Base-by-base conservation (phyloP, 2,797 vertebrate species). In the Eulemur mongoz region DNA sequence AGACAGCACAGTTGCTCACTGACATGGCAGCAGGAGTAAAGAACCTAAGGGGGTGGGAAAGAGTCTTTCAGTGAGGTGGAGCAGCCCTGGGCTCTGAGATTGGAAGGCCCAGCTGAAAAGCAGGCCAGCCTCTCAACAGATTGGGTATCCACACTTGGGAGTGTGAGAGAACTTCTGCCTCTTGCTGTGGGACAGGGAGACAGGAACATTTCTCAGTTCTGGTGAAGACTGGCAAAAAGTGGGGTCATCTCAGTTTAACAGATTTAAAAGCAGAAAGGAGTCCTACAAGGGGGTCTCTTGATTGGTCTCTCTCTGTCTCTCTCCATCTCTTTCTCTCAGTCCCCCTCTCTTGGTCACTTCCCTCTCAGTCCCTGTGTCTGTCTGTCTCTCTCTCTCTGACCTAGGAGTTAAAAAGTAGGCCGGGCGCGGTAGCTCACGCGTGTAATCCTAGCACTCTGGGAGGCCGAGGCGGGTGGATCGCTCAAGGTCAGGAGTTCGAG, bases 11-110 rank as follows among this genome's bases (percentile, higher is more conserved):
- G 92, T 70, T 15, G 93, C 0, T 32, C 97, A 59, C 91, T 98
- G 69, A 97, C 96, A 5, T 97, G 98, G 72, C 99, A 98, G 95
- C 97, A 98, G 93, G 98, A 96, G 0, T 98, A 99, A 32, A 99
- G 97, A 61, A 99, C 96, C 99, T 99, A 84, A 0, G 14, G 35
- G n/a, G 30, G 35, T 18, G 12, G 8, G 27, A 72, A 83, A 32
- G 69, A 48, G 48, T 32, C 70, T 50, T 15, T 83, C 30, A 80
- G 67, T 38, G 35, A 92, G 23, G n/a, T 35, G 25, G 48, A 52
- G 43, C 4, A n/a, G 43, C 43, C 61, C 25, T 61, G 45, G 30
- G 76, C 3, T 63, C 91, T 84, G 83, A 13, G 32, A n/a, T 4
- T 10, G 61, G 52, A 84, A 72, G 91, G 81, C 79, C 15, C 52